Percentiles rank a stretch among this genome's conserved stretches.
Conservation (phyloP, 2,113 vertebrate species). For the Chionomys nivalis region DNA sequence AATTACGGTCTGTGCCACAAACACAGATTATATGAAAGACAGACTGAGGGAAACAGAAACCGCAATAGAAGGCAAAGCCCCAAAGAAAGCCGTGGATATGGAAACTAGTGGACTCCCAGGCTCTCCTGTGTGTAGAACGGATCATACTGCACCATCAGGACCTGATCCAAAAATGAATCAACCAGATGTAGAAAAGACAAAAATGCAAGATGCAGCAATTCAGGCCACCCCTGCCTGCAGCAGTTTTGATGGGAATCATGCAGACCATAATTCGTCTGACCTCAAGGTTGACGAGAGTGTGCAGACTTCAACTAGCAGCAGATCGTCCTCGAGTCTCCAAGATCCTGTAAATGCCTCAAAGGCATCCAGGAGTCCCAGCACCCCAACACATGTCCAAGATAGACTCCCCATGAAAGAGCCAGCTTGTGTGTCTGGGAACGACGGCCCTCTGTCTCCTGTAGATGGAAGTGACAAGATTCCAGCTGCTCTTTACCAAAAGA, state of each 20-base stretch:
- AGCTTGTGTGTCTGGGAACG: conserved; percentile 28
- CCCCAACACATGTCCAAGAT: conserved; percentile 62
- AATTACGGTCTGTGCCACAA: conserved; percentile 69
- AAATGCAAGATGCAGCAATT: conserved; percentile 88
- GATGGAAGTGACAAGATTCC: conserved; percentile 74
- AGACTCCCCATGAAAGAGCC: conserved; percentile 43
- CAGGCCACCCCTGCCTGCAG: conserved; percentile 80
- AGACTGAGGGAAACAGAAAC: conserved; percentile 81
- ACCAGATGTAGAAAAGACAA: conserved; percentile 75
- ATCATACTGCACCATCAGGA: conserved; percentile 62
- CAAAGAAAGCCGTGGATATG: conserved; percentile 75
- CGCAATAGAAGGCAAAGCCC: conserved; percentile 65
- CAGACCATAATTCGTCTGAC: conserved; percentile 53
- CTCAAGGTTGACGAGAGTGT: conserved; percentile 64
- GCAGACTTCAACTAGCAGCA: conserved; percentile 55
- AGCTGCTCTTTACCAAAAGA: conserved; percentile 78
- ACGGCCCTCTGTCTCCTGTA: conserved; percentile 47
- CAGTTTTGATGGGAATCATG: conserved; percentile 65
- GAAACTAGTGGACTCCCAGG: conserved; percentile 75
- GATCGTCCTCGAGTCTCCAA: conserved; percentile 24
- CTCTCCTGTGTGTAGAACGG: conserved; percentile 71
- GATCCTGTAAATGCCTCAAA: conserved; percentile 37
- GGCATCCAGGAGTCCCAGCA: conserved; percentile 59
- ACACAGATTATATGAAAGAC: conserved; percentile 82
- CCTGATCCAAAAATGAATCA: conserved; percentile 77